These are phyloP conservation scores for Macroramphosus scolopax DNA, from an alignment of 2,797 vertebrate species.

Conservation along the genomic window DNA sequence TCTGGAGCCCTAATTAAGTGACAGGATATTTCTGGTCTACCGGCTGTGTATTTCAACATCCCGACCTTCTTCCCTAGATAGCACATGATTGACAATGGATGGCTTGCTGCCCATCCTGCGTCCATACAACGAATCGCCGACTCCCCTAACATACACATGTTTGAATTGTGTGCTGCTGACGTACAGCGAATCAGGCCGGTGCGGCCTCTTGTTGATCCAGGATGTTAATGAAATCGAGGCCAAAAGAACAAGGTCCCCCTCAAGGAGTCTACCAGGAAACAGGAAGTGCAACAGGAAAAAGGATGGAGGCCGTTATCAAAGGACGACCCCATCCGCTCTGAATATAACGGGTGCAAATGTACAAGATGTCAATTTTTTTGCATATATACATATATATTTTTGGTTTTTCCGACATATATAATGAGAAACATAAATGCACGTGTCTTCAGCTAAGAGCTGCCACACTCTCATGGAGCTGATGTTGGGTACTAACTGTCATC, in stretches of 20 bases:
- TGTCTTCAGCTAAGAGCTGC: not conserved
- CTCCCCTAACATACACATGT: not conserved
- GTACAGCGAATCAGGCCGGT: conserved; percentile 15
- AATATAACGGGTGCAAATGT: not conserved
- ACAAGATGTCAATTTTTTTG: not conserved
- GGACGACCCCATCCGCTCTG: conserved; percentile 4
- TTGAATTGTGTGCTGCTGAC: not conserved
- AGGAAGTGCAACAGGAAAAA: conserved; percentile 55
- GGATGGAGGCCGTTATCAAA: conserved; percentile 21
- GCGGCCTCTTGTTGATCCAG: conserved; percentile 14
- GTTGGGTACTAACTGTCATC: not conserved
- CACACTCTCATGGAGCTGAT: not conserved
- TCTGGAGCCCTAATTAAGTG: too few species aligned
- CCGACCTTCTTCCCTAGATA: conserved; percentile 3
- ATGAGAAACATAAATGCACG: too few species aligned
- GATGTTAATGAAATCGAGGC: conserved; percentile 39
- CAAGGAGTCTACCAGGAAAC: conserved; percentile 60
- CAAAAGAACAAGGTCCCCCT: conserved; percentile 34
- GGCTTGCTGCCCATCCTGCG: not conserved
- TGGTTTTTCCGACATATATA: too few species aligned
- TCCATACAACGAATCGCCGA: not conserved
- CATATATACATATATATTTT: not conserved
- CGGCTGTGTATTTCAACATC: conserved; percentile 10
- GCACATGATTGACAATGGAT: conserved; percentile 11
- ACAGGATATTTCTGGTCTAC: conserved; percentile 1